A percentile compares a stretch with the other conserved stretches of the same genome.
These are phyloP conservation scores for Cinclus cinclus DNA, from an alignment of 2,113 vertebrate genomes.

Conservation along the genomic window DNA sequence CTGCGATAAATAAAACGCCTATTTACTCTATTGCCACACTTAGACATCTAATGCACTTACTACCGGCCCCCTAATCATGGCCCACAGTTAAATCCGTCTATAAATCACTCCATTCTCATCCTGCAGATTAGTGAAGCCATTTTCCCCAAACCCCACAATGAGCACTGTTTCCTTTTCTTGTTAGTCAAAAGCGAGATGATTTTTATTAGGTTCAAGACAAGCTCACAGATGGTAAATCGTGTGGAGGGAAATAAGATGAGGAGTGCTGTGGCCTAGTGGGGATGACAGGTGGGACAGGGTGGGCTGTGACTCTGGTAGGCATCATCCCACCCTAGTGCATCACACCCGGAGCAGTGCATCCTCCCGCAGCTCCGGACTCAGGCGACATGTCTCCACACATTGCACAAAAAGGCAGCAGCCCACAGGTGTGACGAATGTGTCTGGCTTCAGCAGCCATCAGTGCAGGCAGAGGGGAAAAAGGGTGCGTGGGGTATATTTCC, in stretches of 20 bases:
- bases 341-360: not conserved
- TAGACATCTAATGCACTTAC: slow-evolving; percentile 92
- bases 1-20: slow-evolving; percentile 99
- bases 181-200: slow-evolving; percentile 89
- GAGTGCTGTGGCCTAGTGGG: slow-evolving; percentile 50
- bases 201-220: slow-evolving; percentile 89
- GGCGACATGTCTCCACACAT: fast-evolving
- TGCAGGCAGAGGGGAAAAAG: fast-evolving
- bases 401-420: not conserved
- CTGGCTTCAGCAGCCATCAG: not conserved
- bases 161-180: slow-evolving; percentile 94
- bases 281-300: slow-evolving; percentile 21
- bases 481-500: fast-evolving
- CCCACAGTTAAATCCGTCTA: slow-evolving; percentile 90
- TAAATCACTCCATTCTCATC: slow-evolving; percentile 93
- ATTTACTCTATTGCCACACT: slow-evolving; percentile 96
- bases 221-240: slow-evolving; percentile 90
- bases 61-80: slow-evolving; percentile 93
- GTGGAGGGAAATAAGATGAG: slow-evolving; percentile 84
- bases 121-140: slow-evolving; percentile 93
- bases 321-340: not conserved
- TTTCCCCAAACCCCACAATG: slow-evolving; percentile 91
- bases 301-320: not conserved
- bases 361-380: not conserved
- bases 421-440: not conserved